A percentile compares a stretch with the other conserved stretches of the same genome.
Evolutionary conservation across 2,113 vertebrate species (phyloP).

Genomic region (Isurus oxyrinchus): DNA sequence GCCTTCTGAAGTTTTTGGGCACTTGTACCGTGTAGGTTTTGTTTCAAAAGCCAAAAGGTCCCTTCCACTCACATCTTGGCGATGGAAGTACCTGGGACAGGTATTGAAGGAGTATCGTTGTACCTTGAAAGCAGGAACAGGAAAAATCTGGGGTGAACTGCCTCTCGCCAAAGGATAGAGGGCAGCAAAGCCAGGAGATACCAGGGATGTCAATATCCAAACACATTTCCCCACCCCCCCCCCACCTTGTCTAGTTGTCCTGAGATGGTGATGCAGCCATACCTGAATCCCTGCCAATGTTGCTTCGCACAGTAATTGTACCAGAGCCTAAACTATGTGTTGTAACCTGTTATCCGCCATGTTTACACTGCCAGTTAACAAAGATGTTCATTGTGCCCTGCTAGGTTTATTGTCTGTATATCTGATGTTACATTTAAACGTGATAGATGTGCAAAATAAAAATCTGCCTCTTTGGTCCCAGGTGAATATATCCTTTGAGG

Average conservation of each 20-base stretch:
- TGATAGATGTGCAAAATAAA: background rate
- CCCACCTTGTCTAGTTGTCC: background rate
- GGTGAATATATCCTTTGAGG: background rate
- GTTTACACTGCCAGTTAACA: slow-evolving; percentile 6
- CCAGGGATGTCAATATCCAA: background rate
- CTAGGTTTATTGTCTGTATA: background rate
- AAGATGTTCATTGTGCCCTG: background rate
- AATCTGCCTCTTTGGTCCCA: background rate
- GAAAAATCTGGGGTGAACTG: background rate
- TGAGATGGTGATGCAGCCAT: background rate
- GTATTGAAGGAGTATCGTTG: background rate
- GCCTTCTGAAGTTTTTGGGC: background rate
- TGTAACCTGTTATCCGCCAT: background rate
- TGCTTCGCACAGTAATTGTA: slow-evolving; percentile 13
- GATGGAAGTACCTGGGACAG: background rate
- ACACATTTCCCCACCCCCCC: background rate
- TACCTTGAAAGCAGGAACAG: background rate
- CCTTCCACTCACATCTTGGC: background rate
- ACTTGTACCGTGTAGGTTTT: background rate
- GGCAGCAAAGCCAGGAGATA: background rate
- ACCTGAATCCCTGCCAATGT: slow-evolving; percentile 7
- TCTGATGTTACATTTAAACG: slow-evolving; percentile 1
- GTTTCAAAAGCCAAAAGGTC: too few species aligned
- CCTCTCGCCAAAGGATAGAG: background rate
- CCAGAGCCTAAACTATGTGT: slow-evolving; percentile 7